Base-by-base conservation (phyloP, 2,888 invertebrate genomes). In the Rhamnusium bicolor region DNA sequence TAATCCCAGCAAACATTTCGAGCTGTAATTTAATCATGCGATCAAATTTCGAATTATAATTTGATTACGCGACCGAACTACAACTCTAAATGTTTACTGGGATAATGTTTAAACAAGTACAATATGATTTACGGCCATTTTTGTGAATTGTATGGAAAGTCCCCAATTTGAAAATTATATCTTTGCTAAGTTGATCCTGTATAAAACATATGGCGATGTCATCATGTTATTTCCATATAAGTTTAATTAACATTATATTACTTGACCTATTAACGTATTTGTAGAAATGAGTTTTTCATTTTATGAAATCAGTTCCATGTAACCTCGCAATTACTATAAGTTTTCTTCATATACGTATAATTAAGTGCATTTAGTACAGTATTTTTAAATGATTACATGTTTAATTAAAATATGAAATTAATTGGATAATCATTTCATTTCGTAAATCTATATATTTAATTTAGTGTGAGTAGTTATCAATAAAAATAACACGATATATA, bases 231-330 rank as follows among this genome's bases (percentile, higher is more conserved):
- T 27, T 56, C 3, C 54, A 56, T 56, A 12, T 27, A 56, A 8
- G 14, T 56, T 58, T 18, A 19, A 58, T 29, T 58, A 32, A 32
- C 18, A 1, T 12, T 32, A 32, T 16, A 56, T 40, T 58, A 29
- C 58, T 56, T 58, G 32, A 58, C 58, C 16, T 19, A 18, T 32
- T 58, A 40, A 29, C 40, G 58, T 58, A 58, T 58, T 58, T 18
- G 40, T 40, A 40, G n/a, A 40, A 40, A 40, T 40, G 12, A 14
- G 40, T 40, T 40, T 10, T 40, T 40, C 40, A 40, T 40, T 40
- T 14, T 1, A 14, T n/a, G 40, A 40, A 40, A 40, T 40, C 40
- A 29, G 32, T 58, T 58, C 18, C 18, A 8, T 19, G 24, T 32
- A 58, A 32, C 58, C 32, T 58, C 58, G 32, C 6, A 32, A 16